Evolutionary conservation across 2,797 vertebrate species (phyloP).

Genomic region (Glossophaga mutica): DNA sequence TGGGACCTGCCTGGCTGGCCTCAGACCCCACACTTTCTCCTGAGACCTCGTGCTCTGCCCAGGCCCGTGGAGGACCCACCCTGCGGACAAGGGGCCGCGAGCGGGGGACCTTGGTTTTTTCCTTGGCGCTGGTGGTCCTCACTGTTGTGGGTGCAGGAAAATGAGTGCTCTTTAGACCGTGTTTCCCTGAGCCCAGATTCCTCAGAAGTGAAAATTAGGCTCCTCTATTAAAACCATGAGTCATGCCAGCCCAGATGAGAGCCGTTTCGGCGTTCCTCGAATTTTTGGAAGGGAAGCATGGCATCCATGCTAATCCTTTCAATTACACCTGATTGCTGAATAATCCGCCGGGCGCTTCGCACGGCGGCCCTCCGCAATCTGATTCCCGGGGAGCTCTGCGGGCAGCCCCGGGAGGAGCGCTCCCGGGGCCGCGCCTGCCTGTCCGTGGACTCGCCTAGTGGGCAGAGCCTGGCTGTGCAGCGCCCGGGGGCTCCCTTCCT

Average conservation of each 20-base stretch:
- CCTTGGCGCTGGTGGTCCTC: neutral
- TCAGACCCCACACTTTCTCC: neutral
- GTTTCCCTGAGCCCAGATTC: conserved; percentile 76
- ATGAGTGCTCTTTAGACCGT: conserved; percentile 74
- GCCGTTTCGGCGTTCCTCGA: conserved; percentile 78
- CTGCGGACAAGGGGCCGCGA: neutral
- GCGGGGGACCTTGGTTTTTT: neutral
- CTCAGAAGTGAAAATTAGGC: conserved; percentile 81
- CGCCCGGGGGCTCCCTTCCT: conserved; percentile 36
- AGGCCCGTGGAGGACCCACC: neutral
- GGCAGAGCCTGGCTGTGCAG: conserved; percentile 23
- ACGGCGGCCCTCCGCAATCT: conserved; percentile 55
- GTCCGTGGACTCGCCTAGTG: neutral
- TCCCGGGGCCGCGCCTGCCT: conserved; percentile 38
- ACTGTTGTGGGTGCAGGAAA: conserved; percentile 38
- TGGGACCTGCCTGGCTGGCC: neutral
- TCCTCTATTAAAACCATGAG: conserved; percentile 81
- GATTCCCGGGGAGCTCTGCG: conserved; percentile 62
- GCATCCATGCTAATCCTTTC: conserved; percentile 79
- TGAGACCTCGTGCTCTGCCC: neutral
- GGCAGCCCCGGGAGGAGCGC: conserved; percentile 52
- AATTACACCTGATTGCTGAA: conserved; percentile 80
- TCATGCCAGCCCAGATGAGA: conserved; percentile 79
- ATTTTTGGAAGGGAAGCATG: conserved; percentile 82
- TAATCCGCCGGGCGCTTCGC: conserved; percentile 64